Base-by-base conservation (phyloP, 2,888 invertebrate species). In the Hydriomena furcata region DNA sequence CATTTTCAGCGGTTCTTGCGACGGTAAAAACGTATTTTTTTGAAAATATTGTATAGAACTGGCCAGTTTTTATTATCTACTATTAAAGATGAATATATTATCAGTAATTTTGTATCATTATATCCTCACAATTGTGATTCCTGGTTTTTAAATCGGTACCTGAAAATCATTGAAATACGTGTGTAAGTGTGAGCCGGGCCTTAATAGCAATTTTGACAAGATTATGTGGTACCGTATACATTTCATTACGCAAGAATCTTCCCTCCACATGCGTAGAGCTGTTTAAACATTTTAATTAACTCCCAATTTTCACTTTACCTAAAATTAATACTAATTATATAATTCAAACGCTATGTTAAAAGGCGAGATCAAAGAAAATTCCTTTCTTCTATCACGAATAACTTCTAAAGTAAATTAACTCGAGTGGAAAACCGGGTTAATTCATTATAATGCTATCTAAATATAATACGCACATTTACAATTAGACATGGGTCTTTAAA, bases 291-390 rank as follows among this genome's bases (percentile, higher is more conserved):
- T 70, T 70, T 68, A 73, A 72, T 73, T 65, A 69, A 71, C 61
- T 66, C 53, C 45, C 47, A 65, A 71, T 66, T 69, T 74, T 66
- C 63, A 59, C 57, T 69, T 63, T 47, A 66, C 58, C 59, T 48
- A 30, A 73, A 59, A 71, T 75, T 67, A 71, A 68, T 68, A 68
- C 64, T 73, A 73, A 76, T 76, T 75, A 72, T 69, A 61, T 70
- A 67, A 73, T 63, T 63, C 61, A 65, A 76, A 72, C 62, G 65
- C 60, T 58, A 71, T 68, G 66, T 67, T 67, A 67, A 71, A 59
- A 70, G 65, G 58, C 53, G 32, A 67, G 65, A 73, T 77, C 77
- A 78, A 77, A 71, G 71, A 58, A 60, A 63, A 63, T 57, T 61
- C 63, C 65, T 66, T 69, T 69, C 64, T 60, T 62, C 55, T 58